Percentiles rank a stretch among this genome's conserved stretches.
These are phyloP conservation scores for Acanthacorydalis orientalis DNA, from an alignment of 2,888 invertebrate genomes.

Conservation along the genomic window DNA sequence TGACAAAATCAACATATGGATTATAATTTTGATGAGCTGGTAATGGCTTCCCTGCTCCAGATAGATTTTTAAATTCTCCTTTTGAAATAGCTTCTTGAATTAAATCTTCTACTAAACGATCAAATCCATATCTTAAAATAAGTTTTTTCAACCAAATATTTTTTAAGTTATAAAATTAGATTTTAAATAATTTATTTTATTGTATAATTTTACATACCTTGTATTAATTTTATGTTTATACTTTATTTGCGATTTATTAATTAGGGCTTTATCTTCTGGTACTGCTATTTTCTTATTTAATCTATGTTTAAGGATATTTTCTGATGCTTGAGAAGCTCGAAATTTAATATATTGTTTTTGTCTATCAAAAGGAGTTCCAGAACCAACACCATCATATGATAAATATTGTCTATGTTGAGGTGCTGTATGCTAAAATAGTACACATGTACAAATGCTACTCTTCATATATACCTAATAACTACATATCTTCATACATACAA, in stretches of 20 bases:
- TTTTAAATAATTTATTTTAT: neutral
- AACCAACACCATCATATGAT: constrained; percentile 60
- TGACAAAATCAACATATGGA: constrained; percentile 77
- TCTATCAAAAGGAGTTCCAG: constrained; percentile 61
- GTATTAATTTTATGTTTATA: constrained; percentile 59
- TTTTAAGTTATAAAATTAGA: too few species aligned
- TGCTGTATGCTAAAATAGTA: constrained; percentile 49
- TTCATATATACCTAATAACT: constrained; percentile 17
- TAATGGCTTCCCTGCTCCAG: constrained; percentile 70
- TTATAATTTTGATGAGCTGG: constrained; percentile 45
- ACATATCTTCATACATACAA: too few species aligned
- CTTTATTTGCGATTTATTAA: constrained; percentile 43
- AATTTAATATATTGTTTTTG: constrained; percentile 58
- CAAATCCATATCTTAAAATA: constrained; percentile 46
- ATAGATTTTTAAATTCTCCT: constrained; percentile 75
- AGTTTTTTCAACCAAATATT: neutral
- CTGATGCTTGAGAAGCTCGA: constrained; percentile 50
- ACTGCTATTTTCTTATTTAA: constrained; percentile 36
- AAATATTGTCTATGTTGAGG: constrained; percentile 80
- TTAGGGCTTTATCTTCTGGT: constrained; percentile 42
- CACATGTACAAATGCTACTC: constrained; percentile 32
- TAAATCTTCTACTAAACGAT: constrained; percentile 77
- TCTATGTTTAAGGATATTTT: constrained; percentile 42
- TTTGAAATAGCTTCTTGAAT: constrained; percentile 82
- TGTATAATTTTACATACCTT: constrained; percentile 28